Conservation (phyloP, 2,888 invertebrate species). For the Drosophila testacea region DNA sequence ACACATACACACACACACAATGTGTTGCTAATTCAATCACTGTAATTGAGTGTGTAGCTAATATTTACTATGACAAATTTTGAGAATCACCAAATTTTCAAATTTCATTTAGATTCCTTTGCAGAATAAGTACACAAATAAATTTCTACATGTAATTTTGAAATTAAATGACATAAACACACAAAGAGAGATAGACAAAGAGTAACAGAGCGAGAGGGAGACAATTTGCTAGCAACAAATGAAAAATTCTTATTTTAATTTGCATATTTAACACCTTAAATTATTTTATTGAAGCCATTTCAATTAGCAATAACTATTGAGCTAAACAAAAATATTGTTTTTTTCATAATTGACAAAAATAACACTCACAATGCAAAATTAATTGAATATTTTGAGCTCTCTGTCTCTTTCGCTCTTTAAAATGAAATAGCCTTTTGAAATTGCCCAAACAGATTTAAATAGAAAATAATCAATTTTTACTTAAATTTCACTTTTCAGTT, state of each 20-base stretch:
- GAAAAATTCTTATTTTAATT: slow-evolving; percentile 6
- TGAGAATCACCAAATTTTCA: slow-evolving; percentile 11
- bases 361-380: slow-evolving; percentile 14
- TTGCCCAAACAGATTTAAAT: not conserved
- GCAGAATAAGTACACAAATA: not conserved
- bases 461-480: not conserved
- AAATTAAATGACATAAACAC: slow-evolving; percentile 29
- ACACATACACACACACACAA: not conserved
- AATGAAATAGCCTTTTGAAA: not conserved
- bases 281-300: slow-evolving; percentile 14
- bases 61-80: slow-evolving; percentile 42
- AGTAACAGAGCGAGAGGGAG: not conserved
- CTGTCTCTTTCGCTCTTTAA: not conserved
- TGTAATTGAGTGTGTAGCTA: slow-evolving; percentile 27
- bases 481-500: not conserved
- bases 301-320: slow-evolving; percentile 20
- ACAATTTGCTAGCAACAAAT: not conserved
- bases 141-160: slow-evolving; percentile 7
- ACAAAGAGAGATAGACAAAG: not conserved
- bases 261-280: slow-evolving; percentile 27
- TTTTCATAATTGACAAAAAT: slow-evolving; percentile 28
- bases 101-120: slow-evolving; percentile 2
- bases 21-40: slow-evolving; percentile 1
- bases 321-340: slow-evolving; percentile 21
- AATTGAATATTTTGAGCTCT: slow-evolving; percentile 19